Evolutionary conservation across 2,113 vertebrate genomes (phyloP), one percentile per base, ranked within the genome.

Genomic region (Pica pica): DNA sequence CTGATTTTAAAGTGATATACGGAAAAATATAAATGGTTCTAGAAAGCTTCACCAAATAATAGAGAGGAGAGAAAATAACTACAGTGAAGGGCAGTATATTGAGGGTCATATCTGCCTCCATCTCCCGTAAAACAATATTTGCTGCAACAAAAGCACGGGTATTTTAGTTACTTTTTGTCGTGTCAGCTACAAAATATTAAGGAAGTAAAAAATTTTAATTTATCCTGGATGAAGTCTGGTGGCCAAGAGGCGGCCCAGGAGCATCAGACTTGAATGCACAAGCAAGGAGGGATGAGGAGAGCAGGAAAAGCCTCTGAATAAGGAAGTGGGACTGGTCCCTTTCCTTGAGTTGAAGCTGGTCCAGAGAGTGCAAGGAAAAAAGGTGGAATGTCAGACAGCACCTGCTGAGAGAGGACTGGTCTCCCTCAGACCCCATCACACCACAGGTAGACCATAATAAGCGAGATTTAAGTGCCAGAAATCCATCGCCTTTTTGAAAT

Each of bases 1-100:
- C 88, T 91, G 95, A 95, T 95, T 97, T 90, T 97, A 85, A 94
- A 70, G 24, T 95, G 92, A 94, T 90, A 75, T 69, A 83, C 5
- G 1, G 81, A 94, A 94, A 94, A 93, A 76, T 89, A 91, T 84
- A 95, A 94, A 90, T 64, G 70, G 74, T 47, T 77, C 42, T 59
- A 47, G 76, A 93, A 95, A 95, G 53, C 68, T 64, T 92, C 52
- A 74, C 78, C n/a, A 61, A 87, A 73, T 87, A 93, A 60, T 27
- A 88, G 35, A 71, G 56, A 77, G 74, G 46, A 73, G n/a, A 50
- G 67, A 91, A 94, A 89, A 87, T 83, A 94, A 81, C 68, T 42
- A 2, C 74, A 77, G 49, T 28, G 59, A 95, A 97, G 89, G 55
- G 59, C 56, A 93, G 70, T 95, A 71, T 74, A 59, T 68, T 10